Conservation (phyloP, 2,113 vertebrate species). For the Lasiurus borealis region DNA sequence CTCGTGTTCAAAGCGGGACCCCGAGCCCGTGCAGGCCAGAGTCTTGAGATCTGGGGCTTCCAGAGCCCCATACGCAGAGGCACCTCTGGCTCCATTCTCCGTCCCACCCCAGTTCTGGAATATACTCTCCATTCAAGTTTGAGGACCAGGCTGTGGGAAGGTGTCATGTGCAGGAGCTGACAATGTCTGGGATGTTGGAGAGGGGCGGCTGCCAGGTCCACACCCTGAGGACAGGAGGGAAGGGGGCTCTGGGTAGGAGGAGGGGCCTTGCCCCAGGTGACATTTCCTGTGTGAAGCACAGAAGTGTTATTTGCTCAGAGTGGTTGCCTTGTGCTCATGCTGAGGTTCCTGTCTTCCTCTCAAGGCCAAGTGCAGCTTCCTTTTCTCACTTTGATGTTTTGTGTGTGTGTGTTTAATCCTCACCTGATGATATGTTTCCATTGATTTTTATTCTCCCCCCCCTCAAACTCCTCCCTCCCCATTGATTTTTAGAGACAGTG, state of each 20-base stretch:
- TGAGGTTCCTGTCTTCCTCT: not conserved
- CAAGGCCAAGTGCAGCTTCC: not conserved
- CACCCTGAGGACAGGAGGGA: not conserved
- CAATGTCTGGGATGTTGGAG: not conserved
- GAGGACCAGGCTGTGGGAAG: too few species aligned
- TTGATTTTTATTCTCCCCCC: not conserved
- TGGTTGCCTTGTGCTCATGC: fast-evolving
- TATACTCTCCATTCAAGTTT: not conserved
- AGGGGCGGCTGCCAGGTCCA: not conserved
- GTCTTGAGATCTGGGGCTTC: too few species aligned
- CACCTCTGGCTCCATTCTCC: not conserved
- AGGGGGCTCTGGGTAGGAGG: not conserved
- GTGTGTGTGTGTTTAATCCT: not conserved
- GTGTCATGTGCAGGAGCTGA: not conserved
- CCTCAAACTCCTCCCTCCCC: too few species aligned
- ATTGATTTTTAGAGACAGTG: not conserved
- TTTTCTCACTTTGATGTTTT: not conserved
- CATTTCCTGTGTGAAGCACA: slow-evolving; percentile 19
- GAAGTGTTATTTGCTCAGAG: not conserved
- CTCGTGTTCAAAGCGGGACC: not conserved
- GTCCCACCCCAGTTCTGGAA: not conserved
- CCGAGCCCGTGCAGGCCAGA: fast-evolving
- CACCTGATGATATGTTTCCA: not conserved
- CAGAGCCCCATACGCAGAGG: not conserved
- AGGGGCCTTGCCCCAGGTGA: not conserved